Evolutionary conservation across 1,140 invertebrate species (phyloP).

Genomic region (Caenorhabditis inopinata): DNA sequence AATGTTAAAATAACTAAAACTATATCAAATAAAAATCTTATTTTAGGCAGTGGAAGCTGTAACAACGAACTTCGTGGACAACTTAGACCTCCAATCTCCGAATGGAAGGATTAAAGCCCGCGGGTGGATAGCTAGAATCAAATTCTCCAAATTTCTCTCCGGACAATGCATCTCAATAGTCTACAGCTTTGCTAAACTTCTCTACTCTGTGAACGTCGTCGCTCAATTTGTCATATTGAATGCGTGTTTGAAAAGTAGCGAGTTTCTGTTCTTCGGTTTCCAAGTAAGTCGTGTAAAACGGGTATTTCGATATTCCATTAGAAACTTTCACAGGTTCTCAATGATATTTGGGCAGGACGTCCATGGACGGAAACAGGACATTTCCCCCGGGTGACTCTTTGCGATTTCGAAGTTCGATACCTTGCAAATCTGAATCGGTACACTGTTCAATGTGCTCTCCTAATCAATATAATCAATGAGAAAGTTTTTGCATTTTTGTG

Average conservation of each 20-base stretch:
- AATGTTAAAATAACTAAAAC: too few species aligned
- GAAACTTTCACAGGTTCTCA: constrained; percentile 66
- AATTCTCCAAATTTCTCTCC: constrained; percentile 62
- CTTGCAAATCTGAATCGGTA: constrained; percentile 66
- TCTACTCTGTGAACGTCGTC: constrained; percentile 79
- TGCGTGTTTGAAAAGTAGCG: constrained; percentile 86
- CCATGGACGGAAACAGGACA: constrained; percentile 67
- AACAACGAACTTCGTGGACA: constrained; percentile 54
- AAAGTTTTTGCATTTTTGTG: constrained; percentile 66
- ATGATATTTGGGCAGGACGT: constrained; percentile 66
- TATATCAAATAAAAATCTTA: too few species aligned
- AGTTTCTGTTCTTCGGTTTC: constrained; percentile 83
- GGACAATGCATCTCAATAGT: constrained; percentile 69
- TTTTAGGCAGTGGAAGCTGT: constrained; percentile 57
- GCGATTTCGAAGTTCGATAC: constrained; percentile 70
- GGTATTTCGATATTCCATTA: constrained; percentile 45
- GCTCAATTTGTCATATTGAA: constrained; percentile 97
- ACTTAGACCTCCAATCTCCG: constrained; percentile 57
- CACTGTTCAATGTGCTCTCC: constrained; percentile 64
- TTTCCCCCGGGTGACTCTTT: constrained; percentile 69
- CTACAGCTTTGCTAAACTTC: constrained; percentile 68
- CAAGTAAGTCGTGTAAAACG: constrained; percentile 70
- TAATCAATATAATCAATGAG: constrained; percentile 66
- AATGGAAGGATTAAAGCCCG: not conserved
- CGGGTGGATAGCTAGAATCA: not conserved